Evolutionary conservation across 2,797 vertebrate genomes (phyloP).

Genomic region (Pseudocheirus occidentalis): DNA sequence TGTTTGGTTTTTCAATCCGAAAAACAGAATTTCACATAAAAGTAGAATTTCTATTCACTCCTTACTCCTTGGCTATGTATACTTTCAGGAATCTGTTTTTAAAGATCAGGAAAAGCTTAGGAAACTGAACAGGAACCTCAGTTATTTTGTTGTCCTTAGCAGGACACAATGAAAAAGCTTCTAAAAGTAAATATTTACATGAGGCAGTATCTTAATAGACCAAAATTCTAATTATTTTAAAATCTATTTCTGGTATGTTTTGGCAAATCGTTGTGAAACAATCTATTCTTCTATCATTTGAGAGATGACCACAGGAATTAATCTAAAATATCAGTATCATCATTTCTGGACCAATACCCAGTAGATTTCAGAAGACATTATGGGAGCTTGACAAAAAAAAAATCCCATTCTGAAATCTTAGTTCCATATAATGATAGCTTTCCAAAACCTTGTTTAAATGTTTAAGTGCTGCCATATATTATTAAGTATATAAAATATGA

Average conservation of each 20-base stretch:
- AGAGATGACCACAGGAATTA: neutral
- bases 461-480: neutral
- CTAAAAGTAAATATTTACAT: conserved; percentile 24
- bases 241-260: neutral
- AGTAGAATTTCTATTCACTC: conserved; percentile 43
- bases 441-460: neutral
- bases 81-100: conserved; percentile 35
- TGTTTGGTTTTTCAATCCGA: conserved; percentile 38
- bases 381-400: neutral
- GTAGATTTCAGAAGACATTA: conserved; percentile 5
- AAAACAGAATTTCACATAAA: conserved; percentile 53
- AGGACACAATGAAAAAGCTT: conserved; percentile 16
- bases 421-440: neutral
- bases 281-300: neutral
- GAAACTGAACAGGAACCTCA: conserved; percentile 21
- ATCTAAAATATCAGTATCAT: conserved; percentile 4
- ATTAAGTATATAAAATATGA: neutral
- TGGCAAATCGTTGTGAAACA: conserved; percentile 34
- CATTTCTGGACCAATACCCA: conserved; percentile 26
- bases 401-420: neutral
- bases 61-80: neutral
- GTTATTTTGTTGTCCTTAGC: conserved; percentile 2
- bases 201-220: conserved; percentile 4
- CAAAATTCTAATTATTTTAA: conserved; percentile 33
- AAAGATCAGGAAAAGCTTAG: conserved; percentile 35